Evolutionary conservation across 2,113 vertebrate genomes (phyloP), one percentile per base, ranked within the genome.

Genomic region (Anser cygnoides): DNA sequence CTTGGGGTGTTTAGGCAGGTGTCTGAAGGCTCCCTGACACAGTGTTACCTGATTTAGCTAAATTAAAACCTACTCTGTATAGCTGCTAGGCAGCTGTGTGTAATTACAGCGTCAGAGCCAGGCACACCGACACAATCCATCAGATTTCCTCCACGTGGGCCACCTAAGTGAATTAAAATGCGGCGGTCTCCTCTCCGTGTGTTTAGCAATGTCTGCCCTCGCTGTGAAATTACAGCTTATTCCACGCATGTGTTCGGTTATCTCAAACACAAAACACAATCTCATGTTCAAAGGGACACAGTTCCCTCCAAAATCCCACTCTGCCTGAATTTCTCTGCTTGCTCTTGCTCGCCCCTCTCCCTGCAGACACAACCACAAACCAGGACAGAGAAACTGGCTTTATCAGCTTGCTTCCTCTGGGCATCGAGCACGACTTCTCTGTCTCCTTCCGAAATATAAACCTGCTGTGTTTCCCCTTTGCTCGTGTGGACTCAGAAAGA

Each of bases 1-100:
- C 91, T 81, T 41, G 2, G 57, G 91, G 33, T 65, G 15, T 86
- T 95, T 76, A 63, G 82, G 80, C 84, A 93, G 92, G 66, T 76
- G 86, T 66, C 43, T 50, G 62, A n/a, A 70, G 35, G 74, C 79
- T 87, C 39, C 46, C 22, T 86, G 76, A 73, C 84, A 35, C 15
- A 28, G 86, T 43, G 4, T 39, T 84, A 39, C 84, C 52, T 75
- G 70, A 31, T 49, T 71, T 65, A 79, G 65, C 73, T 37, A 29
- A 72, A 68, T 81, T 52, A 61, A 81, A 92, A 20, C 52, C 79
- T 73, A 4, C 75, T 46, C 83, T 71, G 66, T 61, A 21, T 79
- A 73, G 33, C 92, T 93, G 90, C 59, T 70, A 46, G 26, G 71
- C 57, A 75, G 49, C 58, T 83, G 18, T 21, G 20, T 16, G 44